Base-by-base conservation (phyloP, 1,140 invertebrate species). In the Penaeus indicus region DNA sequence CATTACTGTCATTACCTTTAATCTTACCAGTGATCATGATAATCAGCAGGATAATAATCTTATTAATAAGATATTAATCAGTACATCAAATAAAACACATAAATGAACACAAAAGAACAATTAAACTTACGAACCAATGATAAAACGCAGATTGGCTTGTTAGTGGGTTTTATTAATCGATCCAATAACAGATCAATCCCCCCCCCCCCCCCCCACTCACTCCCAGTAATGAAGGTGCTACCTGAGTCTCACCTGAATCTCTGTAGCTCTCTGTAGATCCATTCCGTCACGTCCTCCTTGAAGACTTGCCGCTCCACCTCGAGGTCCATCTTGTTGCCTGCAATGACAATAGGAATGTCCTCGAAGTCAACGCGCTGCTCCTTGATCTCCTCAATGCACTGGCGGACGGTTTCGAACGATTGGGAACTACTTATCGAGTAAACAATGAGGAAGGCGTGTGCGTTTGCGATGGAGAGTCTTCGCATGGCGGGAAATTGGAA, bases 381-480 rank as follows among this genome's bases (percentile, higher is more conserved):
- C 79, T 93, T 93, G 75, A 94, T 94, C 91, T 94, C 93, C 83
- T 93, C 92, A 92, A 97, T 96, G 91, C 96, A 96, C 91, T 95
- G 94, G 92, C 97, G 96, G 69, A 97, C 94, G 90, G 95, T 95
- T 84, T 95, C 94, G 92, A 97, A 96, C n/a, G 96, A 96, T 60
- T 95, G 93, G 86, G 94, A 93, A 75, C 95, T 95, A 27, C 96
- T 96, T n/a, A 97, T 95, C 21, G 96, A 95, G 92, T 98, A 98
- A 18, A 98, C 97, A 25, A 98, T 94, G 63, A 98, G 94, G 92
- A 98, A 98, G 16, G 97, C 97, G 92, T 97, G 96, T 10, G 97
- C 97, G 7, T 96, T 97, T 1, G 97, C 96, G 91, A 98, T 97
- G 91, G 96, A 97, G 42, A 98, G 93, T 78, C 93, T 90, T 87